Evolutionary conservation across 2,113 vertebrate genomes (phyloP), one percentile per base, ranked within the genome.

Genomic region (Sylvicapra grimmia): DNA sequence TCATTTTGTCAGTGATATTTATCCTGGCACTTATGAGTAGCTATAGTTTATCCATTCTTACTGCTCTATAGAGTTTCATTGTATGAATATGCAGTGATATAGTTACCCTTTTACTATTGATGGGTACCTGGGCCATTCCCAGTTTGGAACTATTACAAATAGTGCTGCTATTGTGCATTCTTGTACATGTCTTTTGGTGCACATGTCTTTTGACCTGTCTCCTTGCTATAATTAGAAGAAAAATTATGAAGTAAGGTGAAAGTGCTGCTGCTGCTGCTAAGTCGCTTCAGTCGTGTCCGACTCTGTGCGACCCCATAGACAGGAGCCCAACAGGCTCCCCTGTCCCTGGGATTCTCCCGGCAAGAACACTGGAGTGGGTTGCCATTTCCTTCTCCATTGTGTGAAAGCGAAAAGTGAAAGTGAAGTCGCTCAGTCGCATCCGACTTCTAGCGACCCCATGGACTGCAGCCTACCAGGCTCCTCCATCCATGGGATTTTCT

Each of bases 161-260:
- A 93, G 14, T 75, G 44, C 10, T 93, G 5, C 59, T 51, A 49
- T 61, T 72, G 82, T 94, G 77, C n/a, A 68, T 93, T 93, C 23
- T 94, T 96, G 21, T 68, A 8, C 47, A 49, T 58, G 65, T 51
- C 29, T 80, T 97, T 95, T 88, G 47, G 9, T 49, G 16, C 10
- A 29, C 7, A 19, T 92, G 7, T 85, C 29, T 95, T 95, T 93
- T 86, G 44, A 92, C 44, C 75, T 44, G 29, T 89, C 36, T 94
- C 59, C 29, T 27, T 94, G 16, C 11, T 65, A 23, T 92, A 94
- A 86, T 88, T 80, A 89, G 82, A 79, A 96, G 29, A 83, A 93
- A 95, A 96, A 93, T 13, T 87, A 68, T 63, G 49, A 94, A 90
- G 4, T 72, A 36, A 95, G 72, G 36, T 65, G 33, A n/a, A 97